Conservation (phyloP, 2,113 vertebrate species). For the Hippopotamus amphibius region DNA sequence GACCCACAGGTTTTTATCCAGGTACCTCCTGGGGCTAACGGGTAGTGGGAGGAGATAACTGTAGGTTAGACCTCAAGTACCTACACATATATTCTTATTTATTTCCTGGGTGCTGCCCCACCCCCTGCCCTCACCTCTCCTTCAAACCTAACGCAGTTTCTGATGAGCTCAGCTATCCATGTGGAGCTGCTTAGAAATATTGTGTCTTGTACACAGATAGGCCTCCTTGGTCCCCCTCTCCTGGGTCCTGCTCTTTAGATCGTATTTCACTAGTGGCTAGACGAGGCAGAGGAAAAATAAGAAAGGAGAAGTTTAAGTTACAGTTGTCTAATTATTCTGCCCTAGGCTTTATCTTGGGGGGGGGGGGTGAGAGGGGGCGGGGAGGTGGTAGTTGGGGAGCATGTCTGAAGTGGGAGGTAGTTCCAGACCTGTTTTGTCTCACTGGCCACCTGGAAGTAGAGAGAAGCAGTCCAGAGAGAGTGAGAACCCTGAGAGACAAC, state of each 20-base stretch:
- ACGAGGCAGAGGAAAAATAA: neutral
- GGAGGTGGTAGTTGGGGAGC: neutral
- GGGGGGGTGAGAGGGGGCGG: too few relatives aligned
- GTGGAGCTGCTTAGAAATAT: neutral
- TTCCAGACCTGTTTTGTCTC: slow-evolving; percentile 17
- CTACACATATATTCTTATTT: neutral
- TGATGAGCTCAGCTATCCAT: neutral
- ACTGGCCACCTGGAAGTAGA: neutral
- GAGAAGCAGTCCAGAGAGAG: neutral
- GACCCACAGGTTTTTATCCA: neutral
- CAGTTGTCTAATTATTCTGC: neutral
- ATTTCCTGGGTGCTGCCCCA: neutral
- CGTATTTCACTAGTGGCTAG: neutral
- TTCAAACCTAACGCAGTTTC: neutral
- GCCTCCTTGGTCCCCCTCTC: neutral
- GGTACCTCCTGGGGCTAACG: neutral
- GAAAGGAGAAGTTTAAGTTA: neutral
- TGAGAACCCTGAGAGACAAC: neutral
- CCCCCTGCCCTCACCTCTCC: neutral
- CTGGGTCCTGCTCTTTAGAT: neutral
- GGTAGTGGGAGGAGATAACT: neutral
- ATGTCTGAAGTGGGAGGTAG: neutral
- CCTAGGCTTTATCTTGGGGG: neutral
- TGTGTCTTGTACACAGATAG: neutral
- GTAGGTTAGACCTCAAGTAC: neutral